Percentiles rank a stretch among this genome's conserved stretches.
Evolutionary conservation across 2,113 vertebrate genomes (phyloP).

Genomic region (Tympanuchus pallidicinctus): DNA sequence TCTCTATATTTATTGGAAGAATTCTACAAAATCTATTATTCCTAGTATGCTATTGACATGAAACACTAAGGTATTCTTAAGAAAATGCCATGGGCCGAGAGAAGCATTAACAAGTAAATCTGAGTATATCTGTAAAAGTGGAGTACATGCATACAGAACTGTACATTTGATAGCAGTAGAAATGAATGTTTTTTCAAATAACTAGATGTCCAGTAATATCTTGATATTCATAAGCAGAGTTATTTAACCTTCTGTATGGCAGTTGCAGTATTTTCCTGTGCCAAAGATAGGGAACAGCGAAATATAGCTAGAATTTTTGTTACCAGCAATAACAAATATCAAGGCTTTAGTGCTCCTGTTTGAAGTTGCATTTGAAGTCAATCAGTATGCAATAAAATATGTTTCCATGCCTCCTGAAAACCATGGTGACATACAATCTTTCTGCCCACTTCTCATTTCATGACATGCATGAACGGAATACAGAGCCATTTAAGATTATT

Average conservation of each 20-base stretch:
- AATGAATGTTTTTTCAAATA: background rate
- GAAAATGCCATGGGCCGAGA: background rate
- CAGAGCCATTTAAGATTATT: background rate
- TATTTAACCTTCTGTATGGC: background rate
- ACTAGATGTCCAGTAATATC: background rate
- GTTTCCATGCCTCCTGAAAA: background rate
- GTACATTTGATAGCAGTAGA: background rate
- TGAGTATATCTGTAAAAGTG: background rate
- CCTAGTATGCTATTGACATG: background rate
- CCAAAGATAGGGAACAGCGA: background rate
- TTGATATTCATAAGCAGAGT: background rate
- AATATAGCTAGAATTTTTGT: background rate
- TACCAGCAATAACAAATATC: background rate
- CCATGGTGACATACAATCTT: background rate
- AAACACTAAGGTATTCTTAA: background rate
- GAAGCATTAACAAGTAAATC: background rate
- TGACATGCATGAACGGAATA: background rate
- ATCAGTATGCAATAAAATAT: background rate
- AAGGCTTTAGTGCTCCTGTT: constrained; percentile 1
- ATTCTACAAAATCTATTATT: background rate
- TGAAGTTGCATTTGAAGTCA: background rate
- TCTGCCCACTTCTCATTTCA: background rate
- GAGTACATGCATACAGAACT: background rate
- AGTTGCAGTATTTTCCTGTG: background rate
- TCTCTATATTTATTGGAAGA: background rate